Conservation (phyloP, 1,140 invertebrate species). For the Trypoxylus dichotomus region DNA sequence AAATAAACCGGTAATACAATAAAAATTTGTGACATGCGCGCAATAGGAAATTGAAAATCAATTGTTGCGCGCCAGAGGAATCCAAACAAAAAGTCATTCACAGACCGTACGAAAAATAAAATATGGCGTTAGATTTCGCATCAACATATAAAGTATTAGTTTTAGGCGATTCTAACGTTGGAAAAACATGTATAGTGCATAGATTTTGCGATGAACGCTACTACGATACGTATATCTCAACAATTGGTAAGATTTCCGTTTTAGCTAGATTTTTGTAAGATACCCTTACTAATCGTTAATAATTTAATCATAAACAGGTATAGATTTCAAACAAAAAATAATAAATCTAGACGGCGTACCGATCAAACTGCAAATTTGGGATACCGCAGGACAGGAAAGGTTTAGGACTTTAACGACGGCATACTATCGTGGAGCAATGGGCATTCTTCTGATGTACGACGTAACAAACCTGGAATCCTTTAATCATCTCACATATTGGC, state of each 20-base stretch:
- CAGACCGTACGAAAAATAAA: constrained; percentile 31
- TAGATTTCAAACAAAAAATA: constrained; percentile 90
- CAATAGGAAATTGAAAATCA: constrained; percentile 27
- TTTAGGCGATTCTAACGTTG: constrained; percentile 88
- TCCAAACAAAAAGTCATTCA: constrained; percentile 41
- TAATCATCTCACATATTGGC: constrained; percentile 84
- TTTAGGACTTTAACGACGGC: constrained; percentile 84
- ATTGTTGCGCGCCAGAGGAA: constrained; percentile 24
- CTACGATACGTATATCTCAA: constrained; percentile 89
- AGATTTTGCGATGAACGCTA: constrained; percentile 88
- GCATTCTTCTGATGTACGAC: constrained; percentile 85
- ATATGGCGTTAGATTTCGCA: constrained; percentile 79
- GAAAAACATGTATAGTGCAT: constrained; percentile 90
- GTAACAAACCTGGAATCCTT: constrained; percentile 85
- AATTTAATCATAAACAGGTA: constrained; percentile 57
- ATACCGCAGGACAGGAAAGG: constrained; percentile 72
- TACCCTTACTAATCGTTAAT: constrained; percentile 2
- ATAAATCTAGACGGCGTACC: constrained; percentile 82
- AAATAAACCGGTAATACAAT: neutral
- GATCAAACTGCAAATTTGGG: constrained; percentile 89
- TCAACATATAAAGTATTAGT: constrained; percentile 85
- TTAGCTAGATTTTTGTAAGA: no score
- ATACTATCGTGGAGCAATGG: constrained; percentile 85
- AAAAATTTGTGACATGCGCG: constrained; percentile 11
- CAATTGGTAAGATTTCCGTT: constrained; percentile 74